Evolutionary conservation across 2,113 vertebrate species (phyloP).

Genomic region (Anoplopoma fimbria): DNA sequence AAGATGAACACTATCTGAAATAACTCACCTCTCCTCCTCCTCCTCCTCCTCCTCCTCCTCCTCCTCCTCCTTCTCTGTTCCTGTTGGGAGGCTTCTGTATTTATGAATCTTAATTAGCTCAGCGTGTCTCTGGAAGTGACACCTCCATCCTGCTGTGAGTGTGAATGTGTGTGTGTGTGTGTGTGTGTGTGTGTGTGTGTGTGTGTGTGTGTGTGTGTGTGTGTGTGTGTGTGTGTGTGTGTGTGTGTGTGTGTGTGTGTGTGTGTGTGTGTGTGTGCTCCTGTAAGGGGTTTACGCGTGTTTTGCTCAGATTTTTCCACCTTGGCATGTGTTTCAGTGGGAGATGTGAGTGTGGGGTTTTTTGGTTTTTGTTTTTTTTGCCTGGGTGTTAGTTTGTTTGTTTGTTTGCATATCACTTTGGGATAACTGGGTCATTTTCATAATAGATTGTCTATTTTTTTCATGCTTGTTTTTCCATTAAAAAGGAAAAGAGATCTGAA

Average conservation of each 20-base stretch:
- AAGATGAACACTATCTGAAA: constrained; percentile 28
- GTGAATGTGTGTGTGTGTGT: constrained; percentile 20
- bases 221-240: constrained; percentile 23
- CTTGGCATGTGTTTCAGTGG: constrained; percentile 27
- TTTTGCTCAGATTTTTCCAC: not conserved
- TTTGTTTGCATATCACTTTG: constrained; percentile 53
- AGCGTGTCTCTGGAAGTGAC: constrained; percentile 60
- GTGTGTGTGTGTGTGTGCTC: constrained; percentile 19
- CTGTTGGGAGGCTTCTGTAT: constrained; percentile 51
- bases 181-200: constrained; percentile 22
- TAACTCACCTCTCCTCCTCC: not conserved
- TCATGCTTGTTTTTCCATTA: constrained; percentile 23
- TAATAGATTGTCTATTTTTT: not conserved
- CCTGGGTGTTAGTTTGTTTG: constrained; percentile 29
- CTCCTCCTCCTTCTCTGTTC: too few species aligned
- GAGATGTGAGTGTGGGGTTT: constrained; percentile 39
- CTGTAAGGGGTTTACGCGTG: constrained; percentile 4
- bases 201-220: constrained; percentile 44
- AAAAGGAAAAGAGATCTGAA: constrained; percentile 41
- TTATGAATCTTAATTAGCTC: constrained; percentile 76
- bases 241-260: constrained; percentile 22
- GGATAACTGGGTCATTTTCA: constrained; percentile 62
- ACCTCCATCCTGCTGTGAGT: constrained; percentile 60
- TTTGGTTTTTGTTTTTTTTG: not conserved
- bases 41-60: too few species aligned